A percentile compares a stretch with the other conserved stretches of the same genome.
phyloP scores from a whole-genome alignment of 1,140 invertebrate species.

The Pentalonia nigronervosa region DNA sequence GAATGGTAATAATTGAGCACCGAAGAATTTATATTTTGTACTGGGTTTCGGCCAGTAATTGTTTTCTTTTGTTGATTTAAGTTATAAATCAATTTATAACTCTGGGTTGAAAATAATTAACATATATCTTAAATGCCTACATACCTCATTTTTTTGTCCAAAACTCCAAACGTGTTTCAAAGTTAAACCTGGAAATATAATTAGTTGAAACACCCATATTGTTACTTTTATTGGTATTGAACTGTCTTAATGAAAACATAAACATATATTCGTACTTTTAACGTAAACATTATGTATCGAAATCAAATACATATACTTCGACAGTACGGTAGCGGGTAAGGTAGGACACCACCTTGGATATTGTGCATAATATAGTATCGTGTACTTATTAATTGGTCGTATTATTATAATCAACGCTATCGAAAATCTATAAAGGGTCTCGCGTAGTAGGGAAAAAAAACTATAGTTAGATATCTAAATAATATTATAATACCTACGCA shows the following conservation, averaged over 20 bases:
- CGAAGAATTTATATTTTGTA: neutral
- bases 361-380: neutral
- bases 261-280: too few species aligned
- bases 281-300: neutral
- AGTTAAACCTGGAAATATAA: neutral
- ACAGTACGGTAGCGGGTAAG: neutral
- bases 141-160: neutral
- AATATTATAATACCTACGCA: neutral
- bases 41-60: neutral
- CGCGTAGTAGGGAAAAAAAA: neutral
- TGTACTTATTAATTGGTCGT: constrained; percentile 18
- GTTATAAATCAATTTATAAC: neutral
- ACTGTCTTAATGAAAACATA: too few species aligned
- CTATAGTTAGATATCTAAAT: neutral
- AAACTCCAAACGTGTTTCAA: neutral
- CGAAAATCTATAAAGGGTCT: neutral
- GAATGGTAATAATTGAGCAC: neutral
- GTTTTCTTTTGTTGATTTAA: neutral
- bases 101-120: neutral
- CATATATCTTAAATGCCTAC: neutral
- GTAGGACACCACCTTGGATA: neutral
- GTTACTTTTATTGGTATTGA: neutral
- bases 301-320: neutral
- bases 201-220: neutral
- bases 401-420: neutral